Evolutionary conservation across 1,140 invertebrate species (phyloP).

Genomic region (Platorchestia sp.): DNA sequence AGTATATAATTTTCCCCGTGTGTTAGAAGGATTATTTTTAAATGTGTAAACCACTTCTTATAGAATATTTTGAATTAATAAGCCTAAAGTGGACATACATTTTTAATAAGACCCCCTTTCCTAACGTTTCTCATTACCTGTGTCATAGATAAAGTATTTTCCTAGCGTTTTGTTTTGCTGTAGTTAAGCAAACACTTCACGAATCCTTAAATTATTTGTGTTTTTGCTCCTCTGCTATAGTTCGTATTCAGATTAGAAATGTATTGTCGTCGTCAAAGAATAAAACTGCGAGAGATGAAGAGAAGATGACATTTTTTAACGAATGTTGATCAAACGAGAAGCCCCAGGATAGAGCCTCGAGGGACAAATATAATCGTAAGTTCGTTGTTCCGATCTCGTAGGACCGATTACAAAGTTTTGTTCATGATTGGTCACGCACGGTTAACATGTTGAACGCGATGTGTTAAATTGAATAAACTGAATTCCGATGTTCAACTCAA

Average conservation of each 20-base stretch:
- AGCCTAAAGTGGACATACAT: not conserved
- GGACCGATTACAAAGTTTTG: too few relatives aligned
- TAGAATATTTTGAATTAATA: not conserved
- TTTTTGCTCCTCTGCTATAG: too few relatives aligned
- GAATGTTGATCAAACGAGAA: not conserved
- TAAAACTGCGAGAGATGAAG: not conserved
- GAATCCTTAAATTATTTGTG: too few relatives aligned
- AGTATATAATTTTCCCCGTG: not conserved
- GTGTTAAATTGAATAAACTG: too few relatives aligned
- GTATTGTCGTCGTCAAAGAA: not conserved
- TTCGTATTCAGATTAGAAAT: not conserved
- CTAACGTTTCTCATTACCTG: not conserved
- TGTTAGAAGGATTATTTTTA: not conserved
- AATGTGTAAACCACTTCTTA: not conserved
- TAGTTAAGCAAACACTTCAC: too few relatives aligned
- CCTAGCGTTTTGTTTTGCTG: not conserved
- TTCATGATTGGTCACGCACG: too few relatives aligned
- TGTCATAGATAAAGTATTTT: not conserved
- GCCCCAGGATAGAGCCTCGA: too few relatives aligned
- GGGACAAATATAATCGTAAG: too few relatives aligned
- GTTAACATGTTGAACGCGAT: too few relatives aligned
- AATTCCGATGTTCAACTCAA: too few relatives aligned
- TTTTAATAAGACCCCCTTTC: not conserved
- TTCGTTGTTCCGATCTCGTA: too few relatives aligned
- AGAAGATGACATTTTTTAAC: not conserved